These are phyloP conservation scores for Muntiacus reevesi DNA, from an alignment of 2,113 vertebrate genomes.

Conservation along the genomic window DNA sequence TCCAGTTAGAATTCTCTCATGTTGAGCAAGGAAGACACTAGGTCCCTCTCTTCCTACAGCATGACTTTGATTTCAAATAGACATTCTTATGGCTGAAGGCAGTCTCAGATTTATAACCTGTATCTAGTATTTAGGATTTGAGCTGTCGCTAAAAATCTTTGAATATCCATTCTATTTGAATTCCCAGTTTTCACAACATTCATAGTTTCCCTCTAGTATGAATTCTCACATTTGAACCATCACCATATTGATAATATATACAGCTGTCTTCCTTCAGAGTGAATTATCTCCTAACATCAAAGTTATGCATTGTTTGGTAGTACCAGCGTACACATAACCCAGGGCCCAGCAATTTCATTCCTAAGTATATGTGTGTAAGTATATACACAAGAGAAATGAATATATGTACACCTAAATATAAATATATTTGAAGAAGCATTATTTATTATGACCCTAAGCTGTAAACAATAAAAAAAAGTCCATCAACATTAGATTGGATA, in stretches of 20 bases:
- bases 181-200: not conserved
- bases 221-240: not conserved
- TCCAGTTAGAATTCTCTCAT: not conserved
- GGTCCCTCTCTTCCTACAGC: not conserved
- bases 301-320: not conserved
- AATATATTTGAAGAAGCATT: slow-evolving; percentile 29
- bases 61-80: not conserved
- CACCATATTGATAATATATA: not conserved
- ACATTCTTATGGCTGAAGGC: not conserved
- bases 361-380: not conserved
- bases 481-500: not conserved
- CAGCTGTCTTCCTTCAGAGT: not conserved
- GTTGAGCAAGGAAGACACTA: not conserved
- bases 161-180: not conserved
- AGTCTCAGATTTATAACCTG: not conserved
- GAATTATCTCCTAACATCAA: slow-evolving; percentile 2
- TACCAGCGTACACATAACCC: not conserved
- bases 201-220: not conserved
- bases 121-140: not conserved
- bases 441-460: slow-evolving; percentile 48
- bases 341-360: not conserved
- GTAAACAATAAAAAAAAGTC: slow-evolving; percentile 25
- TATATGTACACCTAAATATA: not conserved
- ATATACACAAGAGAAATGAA: not conserved
- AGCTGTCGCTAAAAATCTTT: not conserved